These are phyloP conservation scores for Atta colombica DNA, from an alignment of 1,140 invertebrate genomes.

Conservation along the genomic window DNA sequence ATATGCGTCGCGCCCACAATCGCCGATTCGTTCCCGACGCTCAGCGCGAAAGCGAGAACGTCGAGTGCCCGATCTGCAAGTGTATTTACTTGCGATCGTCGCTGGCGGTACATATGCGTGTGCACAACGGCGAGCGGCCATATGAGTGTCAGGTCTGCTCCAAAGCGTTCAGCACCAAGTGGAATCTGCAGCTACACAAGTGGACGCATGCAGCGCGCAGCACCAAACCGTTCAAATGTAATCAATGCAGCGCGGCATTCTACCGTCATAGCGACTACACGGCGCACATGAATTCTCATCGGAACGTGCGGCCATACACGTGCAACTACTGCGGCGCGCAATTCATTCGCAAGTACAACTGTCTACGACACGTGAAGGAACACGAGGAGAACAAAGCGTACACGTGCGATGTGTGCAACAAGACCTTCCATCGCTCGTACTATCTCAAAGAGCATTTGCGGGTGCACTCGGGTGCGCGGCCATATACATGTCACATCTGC, in stretches of 20 bases:
- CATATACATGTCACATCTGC: slow-evolving; percentile 94
- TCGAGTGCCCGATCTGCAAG: slow-evolving; percentile 93
- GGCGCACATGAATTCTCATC: slow-evolving; percentile 94
- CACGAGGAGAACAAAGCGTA: slow-evolving; percentile 96
- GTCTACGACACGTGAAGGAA: slow-evolving; percentile 95
- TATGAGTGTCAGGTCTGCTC: slow-evolving; percentile 94
- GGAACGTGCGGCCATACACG: slow-evolving; percentile 93
- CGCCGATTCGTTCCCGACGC: slow-evolving; percentile 90
- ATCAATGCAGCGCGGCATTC: slow-evolving; percentile 93
- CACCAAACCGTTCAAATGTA: slow-evolving; percentile 95
- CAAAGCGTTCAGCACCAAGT: slow-evolving; percentile 94
- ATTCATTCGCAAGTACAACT: slow-evolving; percentile 97
- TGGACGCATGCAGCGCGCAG: slow-evolving; percentile 95
- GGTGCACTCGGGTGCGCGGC: slow-evolving; percentile 94
- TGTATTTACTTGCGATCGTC: slow-evolving; percentile 92
- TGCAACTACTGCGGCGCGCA: slow-evolving; percentile 97
- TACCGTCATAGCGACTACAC: slow-evolving; percentile 92
- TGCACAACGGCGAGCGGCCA: slow-evolving; percentile 91
- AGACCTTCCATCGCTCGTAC: slow-evolving; percentile 95
- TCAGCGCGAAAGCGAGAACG: slow-evolving; percentile 89
- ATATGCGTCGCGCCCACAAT: slow-evolving; percentile 94
- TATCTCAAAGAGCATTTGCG: slow-evolving; percentile 95
- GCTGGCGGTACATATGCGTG: slow-evolving; percentile 93
- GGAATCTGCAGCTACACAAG: slow-evolving; percentile 95
- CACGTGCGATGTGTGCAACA: slow-evolving; percentile 94